Percentiles rank a stretch among this genome's conserved stretches.
phyloP scores from a whole-genome alignment of 1,140 invertebrate species.

The Drosophila orosa region DNA sequence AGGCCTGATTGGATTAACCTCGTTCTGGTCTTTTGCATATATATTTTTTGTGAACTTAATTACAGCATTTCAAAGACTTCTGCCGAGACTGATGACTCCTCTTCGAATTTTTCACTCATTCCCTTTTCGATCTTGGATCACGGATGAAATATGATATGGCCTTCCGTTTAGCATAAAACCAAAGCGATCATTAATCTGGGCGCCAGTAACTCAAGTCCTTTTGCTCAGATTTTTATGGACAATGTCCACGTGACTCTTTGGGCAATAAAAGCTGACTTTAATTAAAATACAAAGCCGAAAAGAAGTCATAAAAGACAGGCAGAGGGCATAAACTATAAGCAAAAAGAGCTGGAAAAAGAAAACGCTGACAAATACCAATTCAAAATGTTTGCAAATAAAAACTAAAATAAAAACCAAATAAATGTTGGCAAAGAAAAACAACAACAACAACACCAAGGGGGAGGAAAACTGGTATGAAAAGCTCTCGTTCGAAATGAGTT shows the following conservation, averaged over 20 bases:
- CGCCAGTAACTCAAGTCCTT: constrained; percentile 41
- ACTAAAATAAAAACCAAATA: constrained; percentile 28
- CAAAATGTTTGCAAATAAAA: constrained; percentile 57
- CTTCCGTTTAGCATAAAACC: constrained; percentile 40
- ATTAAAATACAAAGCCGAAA: constrained; percentile 37
- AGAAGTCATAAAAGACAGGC: constrained; percentile 43
- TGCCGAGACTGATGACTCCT: constrained; percentile 15
- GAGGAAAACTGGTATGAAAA: constrained; percentile 20
- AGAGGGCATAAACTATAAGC: constrained; percentile 29
- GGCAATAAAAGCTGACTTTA: constrained; percentile 41
- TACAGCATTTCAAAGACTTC: constrained; percentile 34
- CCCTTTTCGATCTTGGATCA: constrained; percentile 9
- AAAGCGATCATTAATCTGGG: constrained; percentile 28
- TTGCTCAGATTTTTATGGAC: constrained; percentile 35
- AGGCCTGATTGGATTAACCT: constrained; percentile 35
- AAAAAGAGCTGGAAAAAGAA: constrained; percentile 27
- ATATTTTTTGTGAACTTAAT: constrained; percentile 18
- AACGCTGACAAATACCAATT: constrained; percentile 40
- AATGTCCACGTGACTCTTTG: constrained; percentile 35
- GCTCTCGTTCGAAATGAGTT: constrained; percentile 16
- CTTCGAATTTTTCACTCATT: background rate
- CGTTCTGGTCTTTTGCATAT: constrained; percentile 8
- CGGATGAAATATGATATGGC: constrained; percentile 26
- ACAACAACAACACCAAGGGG: background rate
- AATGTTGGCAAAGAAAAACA: constrained; percentile 15